Evolutionary conservation across 1,140 invertebrate species (phyloP), one percentile per base, ranked within the genome.

Genomic region (Sarcophaga peregrina): DNA sequence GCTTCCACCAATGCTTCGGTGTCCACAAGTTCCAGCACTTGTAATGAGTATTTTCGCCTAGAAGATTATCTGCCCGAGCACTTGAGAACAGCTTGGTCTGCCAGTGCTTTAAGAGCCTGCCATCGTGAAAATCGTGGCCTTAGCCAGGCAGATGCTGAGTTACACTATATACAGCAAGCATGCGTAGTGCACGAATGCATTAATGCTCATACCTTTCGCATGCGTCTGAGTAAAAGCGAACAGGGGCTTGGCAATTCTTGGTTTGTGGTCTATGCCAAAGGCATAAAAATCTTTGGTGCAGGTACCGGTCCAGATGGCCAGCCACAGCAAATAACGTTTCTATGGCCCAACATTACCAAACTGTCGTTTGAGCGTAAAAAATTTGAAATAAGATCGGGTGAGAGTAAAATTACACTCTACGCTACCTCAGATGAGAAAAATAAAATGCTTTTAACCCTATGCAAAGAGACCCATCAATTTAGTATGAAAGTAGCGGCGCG

Each of bases 301-400:
- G 20, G 80, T 13, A 54, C 83, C 52, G 3, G 48, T 58, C 20
- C 25, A 45, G 72, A 84, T 75, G 68, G 68, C 3, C 46, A 68
- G 46, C 84, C 82, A 5, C 50, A 84, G 9, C 92, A 92, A 25
- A 93, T 94, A 52, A 94, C 94, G 82, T 98, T 98, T 89, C 93
- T 96, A 48, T 98, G 97, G 97, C 96, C 96, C 87, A 96, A 96
- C 86, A 98, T 98, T 83, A 96, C 95, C 75, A 98, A 98, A 91
- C 92, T 98, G 9, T 96, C 96, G 89, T 98, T 98, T 91, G 97
- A 98, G 94, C 95, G 97, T 88, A 98, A 98, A 91, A 98, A 98
- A 91, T 98, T 98, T 91, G 97, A 98, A 92, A 97, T 99, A 85
- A 93, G 96, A 73, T 96, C 96, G 5, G 94, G 95, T 47, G 96